Percentiles rank a stretch among this genome's conserved stretches.
phyloP scores from a whole-genome alignment of 2,113 vertebrate species.

The Tinamus guttatus region DNA sequence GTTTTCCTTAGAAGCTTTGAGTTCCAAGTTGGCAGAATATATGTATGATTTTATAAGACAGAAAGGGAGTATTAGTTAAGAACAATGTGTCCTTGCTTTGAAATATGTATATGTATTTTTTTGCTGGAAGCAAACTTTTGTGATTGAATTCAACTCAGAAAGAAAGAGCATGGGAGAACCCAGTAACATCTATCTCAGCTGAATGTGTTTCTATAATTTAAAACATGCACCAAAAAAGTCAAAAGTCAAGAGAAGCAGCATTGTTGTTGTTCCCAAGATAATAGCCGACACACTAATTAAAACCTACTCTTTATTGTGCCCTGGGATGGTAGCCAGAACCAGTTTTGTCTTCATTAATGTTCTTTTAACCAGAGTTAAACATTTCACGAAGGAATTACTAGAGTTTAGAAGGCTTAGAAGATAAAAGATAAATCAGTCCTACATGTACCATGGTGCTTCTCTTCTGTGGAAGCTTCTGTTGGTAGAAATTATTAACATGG shows the following conservation, averaged over 20 bases:
- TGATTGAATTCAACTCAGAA: background rate
- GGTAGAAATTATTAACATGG: background rate
- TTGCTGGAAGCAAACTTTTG: background rate
- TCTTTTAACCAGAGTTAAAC: background rate
- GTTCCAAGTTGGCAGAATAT: background rate
- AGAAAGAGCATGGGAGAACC: background rate
- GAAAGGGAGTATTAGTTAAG: background rate
- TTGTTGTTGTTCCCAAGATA: background rate
- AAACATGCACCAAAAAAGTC: background rate
- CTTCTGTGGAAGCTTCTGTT: background rate
- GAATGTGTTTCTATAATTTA: slow-evolving; percentile 1
- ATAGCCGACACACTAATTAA: background rate
- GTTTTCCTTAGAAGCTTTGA: background rate
- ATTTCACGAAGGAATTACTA: background rate
- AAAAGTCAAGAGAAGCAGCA: background rate
- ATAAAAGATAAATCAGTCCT: background rate
- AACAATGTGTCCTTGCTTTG: background rate
- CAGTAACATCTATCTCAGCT: background rate
- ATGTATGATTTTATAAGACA: background rate
- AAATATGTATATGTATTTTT: background rate
- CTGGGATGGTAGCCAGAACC: background rate
- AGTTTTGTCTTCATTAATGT: background rate
- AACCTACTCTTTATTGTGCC: background rate
- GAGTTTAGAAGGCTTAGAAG: background rate
- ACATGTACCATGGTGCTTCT: background rate